Conservation (phyloP, 53 echinoderm and acorn worm genomes). For the Zoroaster sp. region DNA sequence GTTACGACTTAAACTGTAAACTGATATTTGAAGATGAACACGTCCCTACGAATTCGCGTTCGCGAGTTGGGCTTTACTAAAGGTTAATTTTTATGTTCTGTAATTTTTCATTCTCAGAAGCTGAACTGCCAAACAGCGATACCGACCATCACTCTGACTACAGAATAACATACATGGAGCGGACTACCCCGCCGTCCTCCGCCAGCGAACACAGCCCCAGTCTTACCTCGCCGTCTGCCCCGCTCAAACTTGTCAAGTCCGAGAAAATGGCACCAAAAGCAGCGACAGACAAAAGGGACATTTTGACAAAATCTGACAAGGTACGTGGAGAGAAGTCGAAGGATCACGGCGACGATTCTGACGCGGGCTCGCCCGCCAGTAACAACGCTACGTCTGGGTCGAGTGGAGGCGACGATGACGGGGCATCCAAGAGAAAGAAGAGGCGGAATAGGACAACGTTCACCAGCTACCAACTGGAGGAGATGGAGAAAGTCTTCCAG, state of each 20-base stretch:
- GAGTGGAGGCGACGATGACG: conserved; percentile 60
- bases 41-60: no score
- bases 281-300: neutral
- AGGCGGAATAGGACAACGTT: conserved; percentile 92
- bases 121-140: conserved; percentile 1
- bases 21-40: no score
- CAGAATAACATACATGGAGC: conserved; percentile 9
- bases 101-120: no score
- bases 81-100: no score
- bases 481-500: conserved; percentile 98
- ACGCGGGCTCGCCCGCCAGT: conserved; percentile 21
- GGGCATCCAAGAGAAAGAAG: conserved; percentile 80
- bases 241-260: conserved; percentile 40
- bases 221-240: neutral
- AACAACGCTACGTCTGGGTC: conserved; percentile 4
- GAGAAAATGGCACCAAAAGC: conserved; percentile 2
- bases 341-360: conserved; percentile 33
- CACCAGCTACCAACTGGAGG: conserved; percentile 93
- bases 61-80: no score
- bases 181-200: neutral
- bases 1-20: no score
- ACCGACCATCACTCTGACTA: conserved; percentile 10
- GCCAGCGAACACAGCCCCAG: conserved; percentile 8
- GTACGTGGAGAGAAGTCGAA: neutral
- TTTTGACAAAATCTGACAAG: neutral